Percentiles rank a stretch among this genome's conserved stretches.
Evolutionary conservation across 2,797 vertebrate species (phyloP).

Genomic region (Lagodon rhomboides): DNA sequence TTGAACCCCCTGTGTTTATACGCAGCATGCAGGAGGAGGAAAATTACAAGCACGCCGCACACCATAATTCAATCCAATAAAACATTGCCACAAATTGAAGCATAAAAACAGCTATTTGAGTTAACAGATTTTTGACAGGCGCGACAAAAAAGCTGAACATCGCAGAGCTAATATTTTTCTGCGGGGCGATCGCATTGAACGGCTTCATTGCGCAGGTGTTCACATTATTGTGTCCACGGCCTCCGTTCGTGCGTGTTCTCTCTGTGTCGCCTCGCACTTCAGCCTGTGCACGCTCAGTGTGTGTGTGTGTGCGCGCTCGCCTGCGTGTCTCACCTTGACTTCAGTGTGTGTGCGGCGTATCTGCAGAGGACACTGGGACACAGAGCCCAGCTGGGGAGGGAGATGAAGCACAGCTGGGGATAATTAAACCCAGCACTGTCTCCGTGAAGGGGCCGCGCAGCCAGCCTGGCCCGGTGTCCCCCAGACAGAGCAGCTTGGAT

Average conservation of each 20-base stretch:
- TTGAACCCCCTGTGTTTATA: neutral
- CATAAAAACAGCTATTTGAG: neutral
- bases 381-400: slow-evolving; percentile 80
- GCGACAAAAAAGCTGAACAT: neutral
- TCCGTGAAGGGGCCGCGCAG: slow-evolving; percentile 64
- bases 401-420: slow-evolving; percentile 85
- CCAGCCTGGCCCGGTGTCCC: slow-evolving; percentile 61
- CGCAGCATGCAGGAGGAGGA: slow-evolving; percentile 12
- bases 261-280: slow-evolving; percentile 29
- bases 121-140: neutral
- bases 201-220: slow-evolving; percentile 5
- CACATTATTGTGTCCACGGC: slow-evolving; percentile 16
- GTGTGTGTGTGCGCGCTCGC: slow-evolving; percentile 15
- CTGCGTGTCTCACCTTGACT: slow-evolving; percentile 76
- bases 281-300: slow-evolving; percentile 20
- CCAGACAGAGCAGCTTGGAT: slow-evolving; percentile 68
- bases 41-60: neutral
- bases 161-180: neutral
- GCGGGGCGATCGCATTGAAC: slow-evolving; percentile 15
- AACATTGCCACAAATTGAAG: neutral
- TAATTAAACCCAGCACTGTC: slow-evolving; percentile 84
- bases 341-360: slow-evolving; percentile 58
- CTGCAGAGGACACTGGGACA: slow-evolving; percentile 82
- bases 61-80: neutral
- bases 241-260: slow-evolving; percentile 20